Evolutionary conservation across 2,113 vertebrate genomes (phyloP).

Genomic region (Accipiter cooperii): DNA sequence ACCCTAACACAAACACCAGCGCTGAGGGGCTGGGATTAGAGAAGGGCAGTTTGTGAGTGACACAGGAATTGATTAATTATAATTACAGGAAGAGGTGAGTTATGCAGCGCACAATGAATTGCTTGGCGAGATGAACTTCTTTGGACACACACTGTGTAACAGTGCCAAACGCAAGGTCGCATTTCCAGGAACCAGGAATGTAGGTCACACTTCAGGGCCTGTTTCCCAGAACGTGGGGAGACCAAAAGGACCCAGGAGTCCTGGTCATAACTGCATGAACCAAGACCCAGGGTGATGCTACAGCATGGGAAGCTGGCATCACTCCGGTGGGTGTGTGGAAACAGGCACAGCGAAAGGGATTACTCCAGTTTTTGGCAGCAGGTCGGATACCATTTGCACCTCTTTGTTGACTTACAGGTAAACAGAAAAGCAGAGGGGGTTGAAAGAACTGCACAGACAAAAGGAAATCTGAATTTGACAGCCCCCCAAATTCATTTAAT

Average conservation of each 20-base stretch:
- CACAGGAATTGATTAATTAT: neutral
- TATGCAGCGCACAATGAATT: neutral
- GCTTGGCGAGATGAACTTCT: neutral
- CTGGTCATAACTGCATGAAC: accelerated
- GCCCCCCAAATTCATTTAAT: neutral
- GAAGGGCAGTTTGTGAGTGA: neutral
- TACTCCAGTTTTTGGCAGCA: neutral
- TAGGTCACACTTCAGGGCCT: neutral
- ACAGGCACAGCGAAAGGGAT: accelerated
- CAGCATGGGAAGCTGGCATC: neutral
- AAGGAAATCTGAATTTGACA: neutral
- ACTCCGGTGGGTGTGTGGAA: accelerated
- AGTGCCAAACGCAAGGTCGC: accelerated
- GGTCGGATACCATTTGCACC: accelerated
- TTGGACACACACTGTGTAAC: neutral
- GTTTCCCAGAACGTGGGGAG: accelerated
- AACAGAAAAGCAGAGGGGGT: neutral
- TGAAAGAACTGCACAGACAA: neutral
- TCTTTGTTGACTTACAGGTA: neutral
- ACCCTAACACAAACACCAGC: neutral
- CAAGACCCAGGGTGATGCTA: neutral
- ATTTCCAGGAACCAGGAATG: neutral
- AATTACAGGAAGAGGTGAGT: conserved; percentile 1
- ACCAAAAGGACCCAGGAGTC: neutral
- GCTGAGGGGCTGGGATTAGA: neutral